Conservation (phyloP, 1,140 invertebrate species). For the Scaptomyza montana region DNA sequence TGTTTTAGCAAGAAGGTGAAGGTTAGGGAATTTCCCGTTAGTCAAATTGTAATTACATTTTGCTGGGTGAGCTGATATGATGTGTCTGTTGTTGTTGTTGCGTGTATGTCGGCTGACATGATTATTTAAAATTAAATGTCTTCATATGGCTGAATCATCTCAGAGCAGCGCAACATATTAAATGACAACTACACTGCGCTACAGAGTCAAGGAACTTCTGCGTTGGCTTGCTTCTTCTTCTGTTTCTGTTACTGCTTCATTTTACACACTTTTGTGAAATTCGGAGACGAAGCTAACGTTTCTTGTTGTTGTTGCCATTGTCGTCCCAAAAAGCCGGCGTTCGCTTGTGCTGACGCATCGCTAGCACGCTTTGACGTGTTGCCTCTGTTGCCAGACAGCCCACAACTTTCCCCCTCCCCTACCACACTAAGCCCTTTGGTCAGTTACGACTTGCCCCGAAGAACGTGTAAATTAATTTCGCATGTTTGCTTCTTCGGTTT, state of each 20-base stretch:
- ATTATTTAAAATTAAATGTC: constrained; percentile 75
- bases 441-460: neutral
- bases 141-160: constrained; percentile 69
- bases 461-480: constrained; percentile 81
- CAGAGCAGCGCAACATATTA: no score
- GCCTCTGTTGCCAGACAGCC: constrained; percentile 21
- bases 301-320: constrained; percentile 16
- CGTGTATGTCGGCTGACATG: constrained; percentile 53
- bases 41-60: constrained; percentile 5
- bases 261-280: constrained; percentile 73
- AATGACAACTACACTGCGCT: constrained; percentile 45
- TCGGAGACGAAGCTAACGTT: constrained; percentile 10
- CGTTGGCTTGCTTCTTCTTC: no score
- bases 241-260: neutral
- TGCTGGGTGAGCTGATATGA: neutral
- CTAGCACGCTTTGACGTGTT: constrained; percentile 27
- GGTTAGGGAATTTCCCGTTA: constrained; percentile 53
- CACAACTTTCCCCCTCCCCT: neutral
- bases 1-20: constrained; percentile 11
- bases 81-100: no score
- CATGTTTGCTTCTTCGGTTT: constrained; percentile 49
- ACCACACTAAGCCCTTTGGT: neutral
- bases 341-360: constrained; percentile 59
- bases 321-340: constrained; percentile 30
- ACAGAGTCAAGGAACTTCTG: constrained; percentile 70